These are phyloP conservation scores for Cerastis leucographa DNA, from an alignment of 2,888 invertebrate species.

Conservation along the genomic window DNA sequence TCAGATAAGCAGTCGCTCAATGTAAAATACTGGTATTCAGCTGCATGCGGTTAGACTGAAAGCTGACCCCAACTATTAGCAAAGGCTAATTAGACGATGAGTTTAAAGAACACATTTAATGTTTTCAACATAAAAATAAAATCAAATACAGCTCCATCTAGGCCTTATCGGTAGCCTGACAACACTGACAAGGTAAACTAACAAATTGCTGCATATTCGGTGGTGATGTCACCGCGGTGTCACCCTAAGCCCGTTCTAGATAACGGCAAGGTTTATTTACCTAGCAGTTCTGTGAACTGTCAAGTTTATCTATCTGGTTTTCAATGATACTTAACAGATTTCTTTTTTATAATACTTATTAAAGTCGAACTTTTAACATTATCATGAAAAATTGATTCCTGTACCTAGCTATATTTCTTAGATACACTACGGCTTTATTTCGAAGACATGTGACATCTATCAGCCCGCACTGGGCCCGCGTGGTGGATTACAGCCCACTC, in stretches of 20 bases:
- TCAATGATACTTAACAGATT: background rate
- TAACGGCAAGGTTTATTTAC: conserved; percentile 44
- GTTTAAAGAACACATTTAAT: too few relatives aligned
- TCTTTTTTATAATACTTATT: background rate
- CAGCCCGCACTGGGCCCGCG: too few relatives aligned
- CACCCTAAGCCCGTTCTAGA: conserved; percentile 49
- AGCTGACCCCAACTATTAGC: too few relatives aligned
- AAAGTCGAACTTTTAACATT: background rate
- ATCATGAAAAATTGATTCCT: background rate
- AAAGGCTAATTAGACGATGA: too few relatives aligned
- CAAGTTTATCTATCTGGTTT: conserved; percentile 35
- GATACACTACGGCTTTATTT: background rate
- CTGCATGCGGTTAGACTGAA: too few relatives aligned
- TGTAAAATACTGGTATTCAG: too few relatives aligned
- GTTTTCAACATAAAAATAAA: too few relatives aligned
- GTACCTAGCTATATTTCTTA: background rate
- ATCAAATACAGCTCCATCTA: background rate
- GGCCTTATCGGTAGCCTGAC: conserved; percentile 9
- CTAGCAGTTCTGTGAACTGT: conserved; percentile 27
- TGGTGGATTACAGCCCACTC: too few relatives aligned
- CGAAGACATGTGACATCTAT: too few relatives aligned
- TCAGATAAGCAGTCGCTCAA: too few relatives aligned
- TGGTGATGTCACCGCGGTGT: conserved; percentile 45
- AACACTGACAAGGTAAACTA: conserved; percentile 28
- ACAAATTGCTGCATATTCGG: conserved; percentile 42